A percentile compares a stretch with the other conserved stretches of the same genome.
Evolutionary conservation across 1,140 invertebrate genomes (phyloP).

Genomic region (Cotesia chilonis): DNA sequence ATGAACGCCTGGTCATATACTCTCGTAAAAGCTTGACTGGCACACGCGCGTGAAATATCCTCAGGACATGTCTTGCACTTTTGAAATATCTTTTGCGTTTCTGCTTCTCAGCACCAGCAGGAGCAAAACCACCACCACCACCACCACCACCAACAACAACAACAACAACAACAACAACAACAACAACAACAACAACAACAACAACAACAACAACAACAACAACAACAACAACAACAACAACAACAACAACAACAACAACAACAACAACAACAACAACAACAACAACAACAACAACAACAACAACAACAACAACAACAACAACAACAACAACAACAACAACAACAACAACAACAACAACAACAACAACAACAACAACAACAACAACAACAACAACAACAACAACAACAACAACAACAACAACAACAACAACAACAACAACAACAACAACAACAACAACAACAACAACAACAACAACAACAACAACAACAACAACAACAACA

Average conservation of each 20-base stretch:
- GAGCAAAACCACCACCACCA: no score
- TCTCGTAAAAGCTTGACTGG: slow-evolving; percentile 27
- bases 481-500: slow-evolving; percentile 26
- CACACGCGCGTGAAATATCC: slow-evolving; percentile 27
- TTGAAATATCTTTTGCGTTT: slow-evolving; percentile 32
- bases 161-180: background rate
- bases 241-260: slow-evolving; percentile 15
- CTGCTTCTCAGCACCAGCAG: slow-evolving; percentile 13
- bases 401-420: slow-evolving; percentile 23
- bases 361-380: slow-evolving; percentile 20
- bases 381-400: background rate
- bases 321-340: slow-evolving; percentile 18
- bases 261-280: slow-evolving; percentile 8
- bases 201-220: slow-evolving; percentile 4
- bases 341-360: slow-evolving; percentile 3
- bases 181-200: slow-evolving; percentile 22
- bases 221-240: slow-evolving; percentile 15
- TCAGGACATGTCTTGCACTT: slow-evolving; percentile 27
- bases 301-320: slow-evolving; percentile 6
- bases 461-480: background rate
- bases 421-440: background rate
- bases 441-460: slow-evolving; percentile 27
- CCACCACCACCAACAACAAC: background rate
- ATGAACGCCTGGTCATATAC: slow-evolving; percentile 21
- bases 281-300: slow-evolving; percentile 17